Evolutionary conservation across 2,113 vertebrate species (phyloP).

Genomic region (Tretioscincus oriximinensis): DNA sequence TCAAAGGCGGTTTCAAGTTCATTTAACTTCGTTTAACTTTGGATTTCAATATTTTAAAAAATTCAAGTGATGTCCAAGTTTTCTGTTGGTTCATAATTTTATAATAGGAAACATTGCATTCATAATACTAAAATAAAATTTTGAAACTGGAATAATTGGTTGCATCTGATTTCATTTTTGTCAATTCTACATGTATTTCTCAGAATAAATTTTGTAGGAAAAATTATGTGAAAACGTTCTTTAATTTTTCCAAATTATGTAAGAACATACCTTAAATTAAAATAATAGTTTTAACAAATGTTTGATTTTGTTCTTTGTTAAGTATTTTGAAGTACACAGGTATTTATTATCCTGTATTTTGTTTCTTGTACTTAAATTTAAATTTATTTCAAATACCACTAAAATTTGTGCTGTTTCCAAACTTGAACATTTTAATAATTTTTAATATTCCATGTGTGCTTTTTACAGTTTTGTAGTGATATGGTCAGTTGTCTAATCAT

Average conservation of each 20-base stretch:
- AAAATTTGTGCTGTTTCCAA: too few species aligned
- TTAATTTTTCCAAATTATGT: conserved; percentile 16
- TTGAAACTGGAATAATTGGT: conserved; percentile 7
- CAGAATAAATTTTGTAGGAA: conserved; percentile 14
- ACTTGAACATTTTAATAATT: too few species aligned
- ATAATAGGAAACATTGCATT: conserved; percentile 34
- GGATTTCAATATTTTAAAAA: not conserved
- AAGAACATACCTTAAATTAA: conserved; percentile 28
- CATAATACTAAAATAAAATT: conserved; percentile 32
- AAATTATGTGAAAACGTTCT: conserved; percentile 7
- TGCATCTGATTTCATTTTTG: not conserved
- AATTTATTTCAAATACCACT: too few species aligned
- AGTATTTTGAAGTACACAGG: conserved; percentile 28
- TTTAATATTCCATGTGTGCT: too few species aligned
- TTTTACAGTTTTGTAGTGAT: too few species aligned
- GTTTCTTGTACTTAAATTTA: not conserved
- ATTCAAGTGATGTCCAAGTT: not conserved
- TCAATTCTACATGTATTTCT: conserved; percentile 4
- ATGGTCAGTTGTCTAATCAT: too few species aligned
- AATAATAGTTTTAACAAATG: conserved; percentile 29
- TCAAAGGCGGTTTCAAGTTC: too few species aligned
- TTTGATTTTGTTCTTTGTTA: conserved; percentile 19
- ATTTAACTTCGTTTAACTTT: conserved; percentile 4
- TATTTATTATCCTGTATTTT: conserved; percentile 13
- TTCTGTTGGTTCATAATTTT: conserved; percentile 36